phyloP scores from a whole-genome alignment of 2,113 vertebrate species.

The Marcusenius ussheri region DNA sequence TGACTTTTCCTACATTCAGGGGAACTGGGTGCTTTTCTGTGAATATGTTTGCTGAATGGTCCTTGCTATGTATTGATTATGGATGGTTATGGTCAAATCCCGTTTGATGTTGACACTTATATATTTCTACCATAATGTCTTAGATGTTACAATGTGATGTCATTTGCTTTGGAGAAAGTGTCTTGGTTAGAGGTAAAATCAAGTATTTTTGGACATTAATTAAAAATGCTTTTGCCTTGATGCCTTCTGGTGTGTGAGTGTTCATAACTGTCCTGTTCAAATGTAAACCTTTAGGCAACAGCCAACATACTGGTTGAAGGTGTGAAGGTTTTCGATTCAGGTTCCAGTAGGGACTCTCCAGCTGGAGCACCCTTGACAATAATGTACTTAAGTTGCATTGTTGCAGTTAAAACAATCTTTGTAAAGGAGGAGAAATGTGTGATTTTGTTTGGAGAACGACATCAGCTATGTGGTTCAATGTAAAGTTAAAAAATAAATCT shows the following conservation, averaged over 20 bases:
- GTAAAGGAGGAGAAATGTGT: neutral
- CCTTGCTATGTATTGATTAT: neutral
- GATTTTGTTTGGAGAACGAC: neutral
- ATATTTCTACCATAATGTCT: neutral
- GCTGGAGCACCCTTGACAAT: neutral
- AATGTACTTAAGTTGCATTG: neutral
- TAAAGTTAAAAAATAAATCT: neutral
- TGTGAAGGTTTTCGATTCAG: neutral
- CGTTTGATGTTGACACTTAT: neutral
- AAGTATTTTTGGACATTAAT: neutral
- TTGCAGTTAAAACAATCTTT: neutral
- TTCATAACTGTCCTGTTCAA: neutral
- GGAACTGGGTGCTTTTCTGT: conserved; percentile 3
- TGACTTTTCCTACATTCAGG: conserved; percentile 33
- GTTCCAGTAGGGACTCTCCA: neutral
- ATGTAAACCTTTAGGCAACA: neutral
- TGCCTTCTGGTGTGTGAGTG: neutral
- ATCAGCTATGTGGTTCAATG: neutral
- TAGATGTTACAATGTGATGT: neutral
- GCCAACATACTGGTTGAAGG: neutral
- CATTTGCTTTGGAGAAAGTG: neutral
- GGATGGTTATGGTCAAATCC: neutral
- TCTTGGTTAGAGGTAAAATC: neutral
- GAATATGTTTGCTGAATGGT: neutral
- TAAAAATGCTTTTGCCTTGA: neutral